Conservation (phyloP, 1,140 invertebrate species). For the Procambarus clarkii region DNA sequence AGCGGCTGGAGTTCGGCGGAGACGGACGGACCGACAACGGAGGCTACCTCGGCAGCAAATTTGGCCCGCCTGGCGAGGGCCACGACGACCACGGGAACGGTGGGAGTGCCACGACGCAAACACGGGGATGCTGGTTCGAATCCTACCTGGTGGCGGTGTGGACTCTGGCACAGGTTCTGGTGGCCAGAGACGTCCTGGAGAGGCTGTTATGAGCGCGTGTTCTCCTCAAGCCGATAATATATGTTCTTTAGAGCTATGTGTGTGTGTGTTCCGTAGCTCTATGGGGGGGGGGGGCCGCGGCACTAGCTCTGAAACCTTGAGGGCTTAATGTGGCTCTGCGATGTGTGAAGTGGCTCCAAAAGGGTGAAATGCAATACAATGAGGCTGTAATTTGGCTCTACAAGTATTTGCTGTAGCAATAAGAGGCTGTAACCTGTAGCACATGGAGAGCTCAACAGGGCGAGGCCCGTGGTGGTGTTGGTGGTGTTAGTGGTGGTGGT, state of each 20-base stretch:
- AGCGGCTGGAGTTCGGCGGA: constrained; percentile 19
- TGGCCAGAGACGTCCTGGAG: not conserved
- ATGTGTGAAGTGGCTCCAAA: not conserved
- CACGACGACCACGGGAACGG: not conserved
- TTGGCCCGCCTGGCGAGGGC: not conserved
- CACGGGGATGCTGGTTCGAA: not conserved
- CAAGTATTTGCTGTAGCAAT: too few relatives aligned
- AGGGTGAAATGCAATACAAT: not conserved
- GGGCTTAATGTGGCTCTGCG: not conserved
- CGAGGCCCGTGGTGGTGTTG: not conserved
- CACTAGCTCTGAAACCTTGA: too few relatives aligned
- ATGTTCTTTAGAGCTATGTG: not conserved
- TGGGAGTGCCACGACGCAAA: not conserved
- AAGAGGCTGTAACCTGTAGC: too few relatives aligned
- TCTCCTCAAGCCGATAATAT: not conserved
- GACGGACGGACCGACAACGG: not conserved
- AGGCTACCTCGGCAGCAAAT: not conserved
- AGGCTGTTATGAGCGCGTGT: not conserved
- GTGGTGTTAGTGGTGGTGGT: not conserved
- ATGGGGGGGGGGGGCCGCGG: too few relatives aligned
- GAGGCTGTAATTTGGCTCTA: too few relatives aligned
- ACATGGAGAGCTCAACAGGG: too few relatives aligned
- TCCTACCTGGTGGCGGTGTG: not conserved
- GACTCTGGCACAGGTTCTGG: too few relatives aligned
- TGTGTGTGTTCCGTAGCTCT: not conserved